phyloP scores from a whole-genome alignment of 2,888 invertebrate genomes.

The Phragmatobia fuliginosa region DNA sequence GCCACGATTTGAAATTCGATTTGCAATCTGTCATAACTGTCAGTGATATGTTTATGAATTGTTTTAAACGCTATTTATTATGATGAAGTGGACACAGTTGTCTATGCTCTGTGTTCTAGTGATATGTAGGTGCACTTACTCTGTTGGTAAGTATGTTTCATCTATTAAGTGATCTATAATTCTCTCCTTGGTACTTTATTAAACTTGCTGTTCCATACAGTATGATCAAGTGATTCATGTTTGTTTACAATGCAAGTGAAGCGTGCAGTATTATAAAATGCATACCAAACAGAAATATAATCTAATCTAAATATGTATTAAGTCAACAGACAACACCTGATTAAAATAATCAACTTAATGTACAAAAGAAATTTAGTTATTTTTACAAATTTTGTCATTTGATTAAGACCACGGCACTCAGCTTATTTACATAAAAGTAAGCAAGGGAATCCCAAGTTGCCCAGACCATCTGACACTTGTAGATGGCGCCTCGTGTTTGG shows the following conservation, averaged over 20 bases:
- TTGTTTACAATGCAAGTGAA: not conserved
- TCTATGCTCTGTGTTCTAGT: slow-evolving; percentile 4
- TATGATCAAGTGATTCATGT: not conserved
- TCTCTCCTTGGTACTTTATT: not conserved
- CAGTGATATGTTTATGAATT: slow-evolving; percentile 3
- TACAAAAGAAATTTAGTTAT: not conserved
- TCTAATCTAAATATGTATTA: no score
- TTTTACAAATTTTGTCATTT: not conserved
- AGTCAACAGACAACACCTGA: no score
- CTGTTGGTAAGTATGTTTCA: slow-evolving; percentile 7
- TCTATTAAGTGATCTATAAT: not conserved
- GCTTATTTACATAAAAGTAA: no score
- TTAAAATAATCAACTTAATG: no score
- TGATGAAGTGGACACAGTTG: slow-evolving; percentile 6
- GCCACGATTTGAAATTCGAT: not conserved
- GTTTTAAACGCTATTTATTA: not conserved
- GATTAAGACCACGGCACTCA: no score
- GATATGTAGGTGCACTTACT: slow-evolving; percentile 3
- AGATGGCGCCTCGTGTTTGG: no score
- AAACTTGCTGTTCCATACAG: not conserved
- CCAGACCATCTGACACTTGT: no score
- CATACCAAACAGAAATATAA: no score
- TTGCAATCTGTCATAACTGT: not conserved
- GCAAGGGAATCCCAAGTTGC: no score
- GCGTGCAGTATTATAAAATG: no score